Base-by-base conservation (phyloP, 1,140 invertebrate species). In the Drosophila pachea region DNA sequence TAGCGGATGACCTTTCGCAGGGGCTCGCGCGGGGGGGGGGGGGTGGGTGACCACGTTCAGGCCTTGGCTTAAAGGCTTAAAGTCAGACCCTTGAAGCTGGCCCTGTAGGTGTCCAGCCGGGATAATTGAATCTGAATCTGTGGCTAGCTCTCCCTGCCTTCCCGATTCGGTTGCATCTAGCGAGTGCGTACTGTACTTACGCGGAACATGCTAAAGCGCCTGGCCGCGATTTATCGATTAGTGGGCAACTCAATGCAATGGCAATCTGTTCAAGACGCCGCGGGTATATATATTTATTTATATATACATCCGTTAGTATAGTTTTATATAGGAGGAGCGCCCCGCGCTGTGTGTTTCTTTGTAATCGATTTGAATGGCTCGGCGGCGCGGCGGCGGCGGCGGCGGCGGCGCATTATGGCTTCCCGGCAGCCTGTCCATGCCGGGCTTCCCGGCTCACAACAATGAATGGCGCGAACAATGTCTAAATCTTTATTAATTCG, bases 401-500 rank as follows among this genome's bases (percentile, higher is more conserved):
- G 62, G 63, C 62, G 60, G 55, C 67, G 62, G 67, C 68, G n/a
- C n/a, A n/a, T 79, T 76, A 63, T 58, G 56, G 71, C 56, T 65
- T 65, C 43, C 22, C 32, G 16, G 32, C 43, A 12, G 38, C 11
- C n/a, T 12, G 38, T 42, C 4, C n/a, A n/a, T 14, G 7, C 40
- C 14, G n/a, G 40, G 40, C 40, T 43, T 14, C 40, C 40, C 12
- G 40, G 40, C 40, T 31, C 61, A 68, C 70, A 65, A 76, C 70
- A 76, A 76, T 76, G 73, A 73, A 69, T 65, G 61, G 66, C 65
- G 61, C 74, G 67, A 78, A 86, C 81, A 84, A 84, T 84, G 78
- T 72, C 81, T 86, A 84, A 84, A 84, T 84, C 81, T 84, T 81
- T 84, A 81, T 84, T 86, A 84, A 84, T 84, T 86, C 81, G 79